Evolutionary conservation across 2,113 vertebrate species (phyloP).

Genomic region (Notechis scutatus): DNA sequence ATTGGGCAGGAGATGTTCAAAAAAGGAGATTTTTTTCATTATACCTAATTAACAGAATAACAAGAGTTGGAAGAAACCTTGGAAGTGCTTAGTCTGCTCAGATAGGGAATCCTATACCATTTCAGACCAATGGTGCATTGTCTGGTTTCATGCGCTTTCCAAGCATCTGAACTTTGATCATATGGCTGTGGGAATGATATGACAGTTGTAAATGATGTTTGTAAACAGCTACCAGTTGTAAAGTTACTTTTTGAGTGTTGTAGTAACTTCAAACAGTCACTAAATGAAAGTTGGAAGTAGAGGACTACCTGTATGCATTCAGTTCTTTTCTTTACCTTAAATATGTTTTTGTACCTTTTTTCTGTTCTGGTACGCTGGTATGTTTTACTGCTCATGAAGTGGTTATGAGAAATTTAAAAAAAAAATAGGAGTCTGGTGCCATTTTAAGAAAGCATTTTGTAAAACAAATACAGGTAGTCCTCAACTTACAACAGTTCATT

Average conservation of each 20-base stretch:
- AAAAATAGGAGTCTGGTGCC: background rate
- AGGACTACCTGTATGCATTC: background rate
- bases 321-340: background rate
- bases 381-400: background rate
- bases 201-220: background rate
- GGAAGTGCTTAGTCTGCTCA: background rate
- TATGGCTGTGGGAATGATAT: no score
- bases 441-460: conserved; percentile 7
- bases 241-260: no score
- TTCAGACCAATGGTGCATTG: background rate
- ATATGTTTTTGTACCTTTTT: background rate
- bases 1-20: background rate
- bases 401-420: background rate
- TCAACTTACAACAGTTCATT: no score
- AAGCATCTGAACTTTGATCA: no score
- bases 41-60: background rate
- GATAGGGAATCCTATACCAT: background rate
- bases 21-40: background rate
- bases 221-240: no score
- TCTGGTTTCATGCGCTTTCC: no score
- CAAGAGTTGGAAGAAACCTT: background rate
- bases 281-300: background rate
- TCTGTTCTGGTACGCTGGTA: background rate
- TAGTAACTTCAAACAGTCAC: no score
- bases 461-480: background rate